Conservation (phyloP, 1,140 invertebrate genomes). For the Drosophila sp. region DNA sequence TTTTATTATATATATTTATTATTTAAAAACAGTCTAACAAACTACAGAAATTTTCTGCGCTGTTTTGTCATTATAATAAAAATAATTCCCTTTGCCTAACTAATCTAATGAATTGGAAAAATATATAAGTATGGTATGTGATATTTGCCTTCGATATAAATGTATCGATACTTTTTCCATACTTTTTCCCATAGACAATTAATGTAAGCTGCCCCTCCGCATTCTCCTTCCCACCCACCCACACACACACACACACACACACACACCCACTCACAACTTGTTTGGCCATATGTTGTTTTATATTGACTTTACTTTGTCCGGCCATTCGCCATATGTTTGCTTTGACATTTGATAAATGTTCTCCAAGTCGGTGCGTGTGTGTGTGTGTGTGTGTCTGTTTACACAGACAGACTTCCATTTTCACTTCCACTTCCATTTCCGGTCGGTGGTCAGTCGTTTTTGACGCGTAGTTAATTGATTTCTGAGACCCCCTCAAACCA, state of each 20-base stretch:
- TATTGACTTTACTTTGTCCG: conserved; percentile 26
- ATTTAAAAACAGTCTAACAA: no score
- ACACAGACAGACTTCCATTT: conserved; percentile 20
- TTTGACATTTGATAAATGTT: conserved; percentile 76
- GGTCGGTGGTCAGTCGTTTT: conserved; percentile 58
- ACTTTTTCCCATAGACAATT: not conserved
- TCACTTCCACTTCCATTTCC: conserved; percentile 48
- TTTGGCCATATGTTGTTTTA: conserved; percentile 47
- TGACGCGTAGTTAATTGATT: conserved; percentile 77
- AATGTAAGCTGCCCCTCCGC: no score
- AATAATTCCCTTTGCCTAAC: no score
- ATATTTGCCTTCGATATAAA: no score
- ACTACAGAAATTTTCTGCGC: no score
- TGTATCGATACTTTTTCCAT: no score
- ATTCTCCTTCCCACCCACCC: not conserved
- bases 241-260: no score
- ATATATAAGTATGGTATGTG: no score
- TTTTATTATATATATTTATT: no score
- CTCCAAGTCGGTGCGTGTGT: conserved; percentile 3
- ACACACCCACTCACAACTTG: not conserved
- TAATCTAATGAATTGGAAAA: no score
- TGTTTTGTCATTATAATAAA: no score
- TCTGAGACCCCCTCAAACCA: conserved; percentile 49
- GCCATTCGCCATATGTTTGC: conserved; percentile 51
- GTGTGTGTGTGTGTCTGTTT: conserved; percentile 9